Conservation (phyloP, 2,113 vertebrate species). For the Ceyx margarethae region DNA sequence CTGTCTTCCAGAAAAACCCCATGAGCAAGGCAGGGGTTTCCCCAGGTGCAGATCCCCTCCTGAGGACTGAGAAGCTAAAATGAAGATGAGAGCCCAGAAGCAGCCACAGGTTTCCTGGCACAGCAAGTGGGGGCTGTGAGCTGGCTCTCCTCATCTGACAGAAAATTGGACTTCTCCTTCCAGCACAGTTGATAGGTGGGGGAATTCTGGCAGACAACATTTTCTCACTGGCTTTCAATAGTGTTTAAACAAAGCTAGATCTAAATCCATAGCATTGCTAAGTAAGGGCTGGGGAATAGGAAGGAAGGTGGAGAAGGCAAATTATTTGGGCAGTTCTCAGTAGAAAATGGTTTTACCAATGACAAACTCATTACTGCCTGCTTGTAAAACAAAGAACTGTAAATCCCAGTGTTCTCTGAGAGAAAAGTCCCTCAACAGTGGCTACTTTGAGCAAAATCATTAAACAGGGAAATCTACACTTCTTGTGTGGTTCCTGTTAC, state of each 20-base stretch:
- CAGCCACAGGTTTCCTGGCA: background rate
- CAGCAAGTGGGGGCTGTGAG: background rate
- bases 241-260: background rate
- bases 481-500: background rate
- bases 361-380: background rate
- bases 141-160: background rate
- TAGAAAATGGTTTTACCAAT: background rate
- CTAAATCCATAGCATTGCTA: background rate
- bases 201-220: background rate
- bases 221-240: background rate
- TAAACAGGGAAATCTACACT: background rate
- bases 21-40: background rate
- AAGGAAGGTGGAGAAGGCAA: background rate
- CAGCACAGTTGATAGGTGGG: background rate
- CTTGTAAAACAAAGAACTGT: background rate
- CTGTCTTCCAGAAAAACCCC: background rate
- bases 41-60: background rate
- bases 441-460: background rate
- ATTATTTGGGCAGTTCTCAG: background rate
- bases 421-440: background rate
- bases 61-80: background rate
- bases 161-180: background rate
- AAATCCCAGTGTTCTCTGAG: background rate
- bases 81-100: background rate
- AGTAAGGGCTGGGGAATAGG: background rate